Conservation (phyloP, 2,113 vertebrate genomes). For the Synodontis membranacea region DNA sequence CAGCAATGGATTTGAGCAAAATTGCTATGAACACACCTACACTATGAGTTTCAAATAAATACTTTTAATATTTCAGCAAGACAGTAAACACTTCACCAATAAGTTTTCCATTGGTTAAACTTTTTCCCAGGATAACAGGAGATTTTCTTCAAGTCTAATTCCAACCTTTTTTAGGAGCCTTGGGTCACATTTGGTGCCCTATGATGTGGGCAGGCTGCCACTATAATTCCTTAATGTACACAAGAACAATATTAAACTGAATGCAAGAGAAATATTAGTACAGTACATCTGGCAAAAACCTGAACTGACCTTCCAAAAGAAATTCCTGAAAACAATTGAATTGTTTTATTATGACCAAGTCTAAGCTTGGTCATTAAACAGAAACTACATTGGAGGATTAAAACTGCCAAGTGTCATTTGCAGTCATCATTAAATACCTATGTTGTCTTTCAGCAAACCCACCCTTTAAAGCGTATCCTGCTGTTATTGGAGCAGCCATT, state of each 20-base stretch:
- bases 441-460: conserved; percentile 77
- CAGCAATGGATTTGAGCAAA: not conserved
- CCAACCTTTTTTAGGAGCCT: not conserved
- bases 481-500: conserved; percentile 80
- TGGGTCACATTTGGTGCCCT: not conserved
- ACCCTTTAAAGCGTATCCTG: conserved; percentile 74
- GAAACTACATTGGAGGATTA: not conserved
- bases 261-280: not conserved
- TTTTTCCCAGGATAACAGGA: not conserved
- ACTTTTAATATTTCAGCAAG: not conserved
- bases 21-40: not conserved
- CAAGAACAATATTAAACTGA: not conserved
- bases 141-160: not conserved
- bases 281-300: not conserved
- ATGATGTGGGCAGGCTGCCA: not conserved
- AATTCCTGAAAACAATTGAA: not conserved
- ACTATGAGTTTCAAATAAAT: not conserved
- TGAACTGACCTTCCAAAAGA: not conserved
- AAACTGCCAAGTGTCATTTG: not conserved
- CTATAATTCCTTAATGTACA: not conserved
- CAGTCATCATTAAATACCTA: conserved; percentile 46
- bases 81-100: not conserved
- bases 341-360: not conserved
- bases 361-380: not conserved
- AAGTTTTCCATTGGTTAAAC: not conserved